Evolutionary conservation across 23 tunicate species (phyloP).

Genomic region (Trididemnum nubilum): DNA sequence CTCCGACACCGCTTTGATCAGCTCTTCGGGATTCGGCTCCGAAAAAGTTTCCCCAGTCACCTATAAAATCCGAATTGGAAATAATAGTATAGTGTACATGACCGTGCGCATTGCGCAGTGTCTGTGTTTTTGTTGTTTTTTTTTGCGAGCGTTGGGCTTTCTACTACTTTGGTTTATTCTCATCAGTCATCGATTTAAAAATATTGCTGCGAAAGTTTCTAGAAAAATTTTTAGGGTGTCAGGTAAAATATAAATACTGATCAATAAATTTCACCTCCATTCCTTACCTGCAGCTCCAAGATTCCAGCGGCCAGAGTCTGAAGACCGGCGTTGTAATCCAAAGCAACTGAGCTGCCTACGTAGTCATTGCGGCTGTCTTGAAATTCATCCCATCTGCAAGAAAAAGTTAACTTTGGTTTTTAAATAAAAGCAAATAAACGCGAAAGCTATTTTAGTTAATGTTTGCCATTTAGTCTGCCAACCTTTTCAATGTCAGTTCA

Average conservation of each 20-base stretch:
- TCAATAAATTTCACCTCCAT: background rate
- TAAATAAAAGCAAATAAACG: background rate
- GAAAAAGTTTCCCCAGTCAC: slow-evolving; percentile 88
- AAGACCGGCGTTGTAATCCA: slow-evolving; percentile 86
- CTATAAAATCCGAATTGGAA: slow-evolving; percentile 32
- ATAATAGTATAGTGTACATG: slow-evolving; percentile 10
- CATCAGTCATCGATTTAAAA: too few species aligned
- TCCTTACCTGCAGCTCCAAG: slow-evolving; percentile 59
- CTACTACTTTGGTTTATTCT: too few species aligned
- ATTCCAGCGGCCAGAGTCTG: slow-evolving; percentile 92
- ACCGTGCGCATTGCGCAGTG: slow-evolving; percentile 6
- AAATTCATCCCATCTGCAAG: slow-evolving; percentile 72
- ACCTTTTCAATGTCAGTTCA: background rate
- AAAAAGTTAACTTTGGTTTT: background rate
- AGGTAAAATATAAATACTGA: too few species aligned
- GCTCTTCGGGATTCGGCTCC: slow-evolving; percentile 88
- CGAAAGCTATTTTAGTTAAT: background rate
- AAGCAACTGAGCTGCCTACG: slow-evolving; percentile 50
- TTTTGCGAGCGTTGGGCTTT: too few species aligned
- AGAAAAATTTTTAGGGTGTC: too few species aligned
- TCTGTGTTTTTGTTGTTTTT: too few species aligned
- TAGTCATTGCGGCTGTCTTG: slow-evolving; percentile 40
- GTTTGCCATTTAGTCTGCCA: background rate
- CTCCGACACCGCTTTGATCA: slow-evolving; percentile 51
- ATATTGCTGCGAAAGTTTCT: too few species aligned